Percentiles rank a stretch among this genome's conserved stretches.
These are phyloP conservation scores for Eueremaeus valkanovi DNA, from an alignment of 2,888 invertebrate species.

Conservation along the genomic window DNA sequence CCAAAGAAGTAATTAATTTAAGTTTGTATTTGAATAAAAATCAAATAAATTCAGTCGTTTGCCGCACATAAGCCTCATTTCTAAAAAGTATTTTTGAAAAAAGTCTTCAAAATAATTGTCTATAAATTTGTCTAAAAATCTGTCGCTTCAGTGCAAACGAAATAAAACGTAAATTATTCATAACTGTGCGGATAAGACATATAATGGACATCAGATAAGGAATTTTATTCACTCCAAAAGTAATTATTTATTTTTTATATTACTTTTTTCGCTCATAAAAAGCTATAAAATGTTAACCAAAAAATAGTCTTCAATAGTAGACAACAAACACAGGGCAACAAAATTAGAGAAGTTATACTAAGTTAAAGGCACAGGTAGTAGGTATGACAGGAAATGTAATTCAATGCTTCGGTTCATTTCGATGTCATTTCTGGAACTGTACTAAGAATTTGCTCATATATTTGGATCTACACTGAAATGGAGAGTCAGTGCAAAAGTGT, in stretches of 20 bases:
- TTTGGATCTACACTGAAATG: not conserved
- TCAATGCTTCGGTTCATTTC: conserved; percentile 31
- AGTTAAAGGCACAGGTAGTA: conserved; percentile 28
- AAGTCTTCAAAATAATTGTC: no score
- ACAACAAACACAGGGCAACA: not conserved
- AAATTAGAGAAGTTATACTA: not conserved
- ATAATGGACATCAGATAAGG: conserved; percentile 12
- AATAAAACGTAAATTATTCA: not conserved
- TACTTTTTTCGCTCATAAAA: no score
- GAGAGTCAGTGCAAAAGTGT: not conserved
- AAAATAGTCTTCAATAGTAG: not conserved
- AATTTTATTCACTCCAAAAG: no score
- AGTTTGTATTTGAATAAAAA: no score
- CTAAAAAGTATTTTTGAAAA: no score
- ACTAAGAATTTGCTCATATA: not conserved
- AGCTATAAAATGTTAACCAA: not conserved
- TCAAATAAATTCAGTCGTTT: no score
- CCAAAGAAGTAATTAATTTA: no score
- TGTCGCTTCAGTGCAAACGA: not conserved
- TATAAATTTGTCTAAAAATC: not conserved
- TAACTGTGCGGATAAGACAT: not conserved
- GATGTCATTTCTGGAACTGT: not conserved
- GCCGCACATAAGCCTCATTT: no score
- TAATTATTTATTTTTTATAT: no score
- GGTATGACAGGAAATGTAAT: conserved; percentile 23